phyloP scores from a whole-genome alignment of 2,113 vertebrate species.

The Hemiprocne comata region DNA sequence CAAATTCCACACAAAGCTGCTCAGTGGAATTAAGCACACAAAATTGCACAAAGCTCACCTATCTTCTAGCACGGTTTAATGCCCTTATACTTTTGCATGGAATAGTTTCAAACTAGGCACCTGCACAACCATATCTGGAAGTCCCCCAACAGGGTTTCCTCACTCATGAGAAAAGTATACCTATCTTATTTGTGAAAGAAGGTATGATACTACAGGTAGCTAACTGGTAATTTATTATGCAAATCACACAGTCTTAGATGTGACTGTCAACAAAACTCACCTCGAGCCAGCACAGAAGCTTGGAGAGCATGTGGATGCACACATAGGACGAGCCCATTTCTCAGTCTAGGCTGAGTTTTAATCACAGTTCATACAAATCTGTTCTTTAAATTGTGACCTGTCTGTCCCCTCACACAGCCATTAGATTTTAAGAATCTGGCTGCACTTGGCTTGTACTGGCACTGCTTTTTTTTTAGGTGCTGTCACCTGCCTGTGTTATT shows the following conservation, averaged over 20 bases:
- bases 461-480: background rate
- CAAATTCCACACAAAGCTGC: background rate
- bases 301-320: background rate
- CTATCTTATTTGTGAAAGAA: background rate
- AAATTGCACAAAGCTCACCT: background rate
- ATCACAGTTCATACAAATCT: background rate
- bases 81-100: background rate
- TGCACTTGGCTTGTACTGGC: background rate
- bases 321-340: background rate
- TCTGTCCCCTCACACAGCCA: fast-evolving
- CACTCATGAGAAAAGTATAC: background rate
- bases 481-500: background rate
- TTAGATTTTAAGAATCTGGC: background rate
- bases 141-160: background rate
- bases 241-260: fast-evolving
- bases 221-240: background rate
- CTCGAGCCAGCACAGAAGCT: background rate
- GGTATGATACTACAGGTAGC: background rate
- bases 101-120: background rate
- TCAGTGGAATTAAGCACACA: background rate
- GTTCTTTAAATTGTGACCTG: background rate
- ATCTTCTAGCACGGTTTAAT: background rate
- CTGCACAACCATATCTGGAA: background rate
- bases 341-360: background rate
- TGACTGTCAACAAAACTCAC: background rate